Evolutionary conservation across 1,140 invertebrate genomes (phyloP).

Genomic region (Ips typographus): DNA sequence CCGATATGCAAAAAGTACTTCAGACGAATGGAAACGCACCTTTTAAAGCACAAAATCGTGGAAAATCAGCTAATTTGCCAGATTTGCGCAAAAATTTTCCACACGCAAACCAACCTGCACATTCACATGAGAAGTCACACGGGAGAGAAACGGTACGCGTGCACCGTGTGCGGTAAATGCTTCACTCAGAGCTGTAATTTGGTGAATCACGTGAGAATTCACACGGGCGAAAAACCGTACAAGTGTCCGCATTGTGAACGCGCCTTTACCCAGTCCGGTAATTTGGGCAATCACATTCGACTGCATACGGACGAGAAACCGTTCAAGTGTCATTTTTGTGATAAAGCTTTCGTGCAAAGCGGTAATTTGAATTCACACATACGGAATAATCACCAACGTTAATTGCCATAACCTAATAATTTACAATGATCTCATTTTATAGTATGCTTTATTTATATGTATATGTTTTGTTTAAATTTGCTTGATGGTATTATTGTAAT

Average conservation of each 20-base stretch:
- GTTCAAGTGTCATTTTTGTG: conserved; percentile 51
- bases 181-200: conserved; percentile 61
- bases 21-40: conserved; percentile 47
- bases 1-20: conserved; percentile 51
- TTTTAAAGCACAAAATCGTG: conserved; percentile 46
- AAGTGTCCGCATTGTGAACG: conserved; percentile 50
- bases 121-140: conserved; percentile 55
- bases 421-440: too few relatives aligned
- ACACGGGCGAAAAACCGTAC: conserved; percentile 50
- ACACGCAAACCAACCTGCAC: conserved; percentile 46
- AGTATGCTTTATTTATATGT: conserved; percentile 1
- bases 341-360: conserved; percentile 54
- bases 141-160: conserved; percentile 59
- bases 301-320: conserved; percentile 60
- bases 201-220: conserved; percentile 60
- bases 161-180: conserved; percentile 54
- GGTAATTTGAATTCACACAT: conserved; percentile 57
- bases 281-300: conserved; percentile 56
- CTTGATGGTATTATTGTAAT: background rate
- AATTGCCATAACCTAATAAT: too few relatives aligned
- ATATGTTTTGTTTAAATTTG: background rate
- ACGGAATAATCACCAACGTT: conserved; percentile 41
- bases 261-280: conserved; percentile 56
- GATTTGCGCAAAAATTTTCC: conserved; percentile 47
- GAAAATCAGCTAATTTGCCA: conserved; percentile 41